Evolutionary conservation across 1,140 invertebrate genomes (phyloP), one percentile per base, ranked within the genome.

Genomic region (Gonatopus flavifemur): DNA sequence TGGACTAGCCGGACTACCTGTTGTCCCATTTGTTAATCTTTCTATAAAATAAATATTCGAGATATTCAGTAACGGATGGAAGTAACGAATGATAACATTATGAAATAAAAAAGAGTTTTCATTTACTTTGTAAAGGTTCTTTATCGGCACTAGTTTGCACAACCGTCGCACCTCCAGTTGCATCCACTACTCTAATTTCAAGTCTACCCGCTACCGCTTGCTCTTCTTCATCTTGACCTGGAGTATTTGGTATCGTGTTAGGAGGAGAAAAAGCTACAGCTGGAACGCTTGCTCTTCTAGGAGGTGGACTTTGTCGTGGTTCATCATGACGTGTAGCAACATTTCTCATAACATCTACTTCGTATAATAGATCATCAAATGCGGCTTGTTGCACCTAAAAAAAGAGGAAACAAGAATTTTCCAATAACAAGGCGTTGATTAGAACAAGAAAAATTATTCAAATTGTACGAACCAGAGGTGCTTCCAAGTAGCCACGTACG

Each of bases 321-420:
- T 73, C 67, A 16, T 74, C 66, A 32, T 70, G 55, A 44, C 81
- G 70, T 6, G 76, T 74, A 6, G 82, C 84, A 10, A 93, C 83
- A 68, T 92, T 92, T 33, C 91, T 80, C 81, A 89, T 89, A 16
- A 93, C 86, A 73, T 94, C 91, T 33, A 94, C 83, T 47, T 87
- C 82, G 74, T 91, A 94, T 0, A 89, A 78, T 52, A 85, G 82
- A 70, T 92, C 87, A 67, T 93, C 90, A 72, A 94, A 91, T 9
- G 89, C 86, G 16, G 90, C 90, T 76, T 93, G 89, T 70, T 93
- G 91, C 19, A 93, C 60, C 82, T 83, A 37, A 20, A 37, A 37
- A 47, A 48, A 7, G 7, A 22, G 3, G 19, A 22, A 9, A 35
- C 19, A 4, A n/a, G n/a, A n/a, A n/a, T n/a, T n/a, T n/a, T n/a